These are phyloP conservation scores for Syngnathus floridae DNA, from an alignment of 2,113 vertebrate genomes.

Conservation along the genomic window DNA sequence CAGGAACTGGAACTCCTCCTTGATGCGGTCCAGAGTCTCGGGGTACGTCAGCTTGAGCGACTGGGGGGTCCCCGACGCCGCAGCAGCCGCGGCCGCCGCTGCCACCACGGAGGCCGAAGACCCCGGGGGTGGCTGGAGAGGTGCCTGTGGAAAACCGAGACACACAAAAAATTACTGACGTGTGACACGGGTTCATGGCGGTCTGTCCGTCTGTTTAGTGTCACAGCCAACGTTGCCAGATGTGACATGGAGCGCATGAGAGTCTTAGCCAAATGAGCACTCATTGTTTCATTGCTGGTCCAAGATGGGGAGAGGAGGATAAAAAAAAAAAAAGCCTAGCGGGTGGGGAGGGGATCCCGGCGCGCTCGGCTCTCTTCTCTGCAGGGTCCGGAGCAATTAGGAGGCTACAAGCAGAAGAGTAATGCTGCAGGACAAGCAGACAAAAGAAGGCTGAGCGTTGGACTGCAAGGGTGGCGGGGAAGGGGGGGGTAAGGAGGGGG, in stretches of 20 bases:
- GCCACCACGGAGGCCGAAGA: slow-evolving; percentile 75
- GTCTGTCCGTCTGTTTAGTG: neutral
- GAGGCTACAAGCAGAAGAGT: slow-evolving; percentile 57
- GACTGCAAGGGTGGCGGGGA: slow-evolving; percentile 39
- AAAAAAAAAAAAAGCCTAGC: slow-evolving; percentile 12
- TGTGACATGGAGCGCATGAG: slow-evolving; percentile 26
- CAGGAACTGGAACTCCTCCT: slow-evolving; percentile 90
- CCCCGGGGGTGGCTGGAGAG: slow-evolving; percentile 73
- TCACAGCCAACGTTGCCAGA: slow-evolving; percentile 20
- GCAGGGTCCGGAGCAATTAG: slow-evolving; percentile 68
- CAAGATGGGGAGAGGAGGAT: slow-evolving; percentile 21
- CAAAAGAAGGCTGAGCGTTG: slow-evolving; percentile 57
- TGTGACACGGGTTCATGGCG: neutral
- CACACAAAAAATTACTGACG: neutral
- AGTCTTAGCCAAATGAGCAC: slow-evolving; percentile 53
- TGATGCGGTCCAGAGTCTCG: slow-evolving; percentile 87
- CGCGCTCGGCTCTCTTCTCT: slow-evolving; percentile 40
- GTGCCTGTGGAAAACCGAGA: slow-evolving; percentile 49
- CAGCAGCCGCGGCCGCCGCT: slow-evolving; percentile 64
- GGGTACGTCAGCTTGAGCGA: slow-evolving; percentile 88
- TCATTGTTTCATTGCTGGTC: slow-evolving; percentile 49
- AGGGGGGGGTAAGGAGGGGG: neutral
- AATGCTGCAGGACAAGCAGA: slow-evolving; percentile 68
- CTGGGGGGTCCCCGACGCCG: slow-evolving; percentile 76
- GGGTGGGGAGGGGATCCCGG: slow-evolving; percentile 5